phyloP scores from a whole-genome alignment of 2,888 invertebrate genomes.

The Cantharis rufa region DNA sequence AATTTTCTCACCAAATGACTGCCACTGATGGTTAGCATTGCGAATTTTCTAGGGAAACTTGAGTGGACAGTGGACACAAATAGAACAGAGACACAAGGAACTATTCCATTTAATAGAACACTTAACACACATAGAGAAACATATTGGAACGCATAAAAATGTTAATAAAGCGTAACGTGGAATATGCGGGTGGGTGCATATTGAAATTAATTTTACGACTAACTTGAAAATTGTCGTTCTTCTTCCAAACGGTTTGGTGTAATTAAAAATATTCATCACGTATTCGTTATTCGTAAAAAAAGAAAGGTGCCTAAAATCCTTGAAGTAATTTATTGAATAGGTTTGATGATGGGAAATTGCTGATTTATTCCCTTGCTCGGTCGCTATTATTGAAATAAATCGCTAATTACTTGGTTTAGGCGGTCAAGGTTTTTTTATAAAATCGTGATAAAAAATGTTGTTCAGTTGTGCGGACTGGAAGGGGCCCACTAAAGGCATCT shows the following conservation, averaged over 20 bases:
- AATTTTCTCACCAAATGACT: not conserved
- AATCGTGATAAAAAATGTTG: constrained; percentile 24
- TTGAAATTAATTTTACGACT: constrained; percentile 4
- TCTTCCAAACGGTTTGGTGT: not conserved
- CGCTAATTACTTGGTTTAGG: constrained; percentile 30
- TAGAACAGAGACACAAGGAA: not conserved
- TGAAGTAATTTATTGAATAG: constrained; percentile 35
- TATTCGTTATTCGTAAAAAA: constrained; percentile 29
- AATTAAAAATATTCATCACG: constrained; percentile 36
- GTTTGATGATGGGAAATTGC: constrained; percentile 17
- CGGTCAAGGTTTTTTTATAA: constrained; percentile 30
- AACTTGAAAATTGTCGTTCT: not conserved
- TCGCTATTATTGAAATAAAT: constrained; percentile 8
- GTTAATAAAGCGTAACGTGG: not conserved
- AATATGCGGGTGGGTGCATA: constrained; percentile 19
- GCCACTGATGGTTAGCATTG: not conserved
- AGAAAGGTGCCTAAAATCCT: constrained; percentile 31
- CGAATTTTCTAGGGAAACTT: not conserved
- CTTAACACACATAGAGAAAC: constrained; percentile 23
- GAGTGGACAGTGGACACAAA: not conserved
- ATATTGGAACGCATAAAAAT: constrained; percentile 19
- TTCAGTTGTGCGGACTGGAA: constrained; percentile 9
- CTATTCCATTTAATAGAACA: constrained; percentile 4
- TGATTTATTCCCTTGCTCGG: constrained; percentile 23
- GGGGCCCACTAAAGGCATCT: constrained; percentile 30